These are phyloP conservation scores for Hystrix cristata DNA, from an alignment of 2,113 vertebrate species.

Conservation along the genomic window DNA sequence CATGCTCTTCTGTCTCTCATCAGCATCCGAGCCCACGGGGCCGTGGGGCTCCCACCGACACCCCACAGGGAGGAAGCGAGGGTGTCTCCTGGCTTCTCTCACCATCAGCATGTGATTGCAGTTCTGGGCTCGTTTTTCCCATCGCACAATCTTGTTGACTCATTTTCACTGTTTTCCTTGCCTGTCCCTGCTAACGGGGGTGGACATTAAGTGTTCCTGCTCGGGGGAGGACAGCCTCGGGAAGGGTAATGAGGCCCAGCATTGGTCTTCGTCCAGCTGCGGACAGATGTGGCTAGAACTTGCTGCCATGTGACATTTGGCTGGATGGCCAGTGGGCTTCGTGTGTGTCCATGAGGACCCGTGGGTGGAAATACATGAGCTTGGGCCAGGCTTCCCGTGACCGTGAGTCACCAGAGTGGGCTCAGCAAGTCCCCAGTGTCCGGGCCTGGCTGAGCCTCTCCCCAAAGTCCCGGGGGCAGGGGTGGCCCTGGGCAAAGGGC, in stretches of 20 bases:
- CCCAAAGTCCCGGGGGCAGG: neutral
- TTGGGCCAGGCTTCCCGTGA: neutral
- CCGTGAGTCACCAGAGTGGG: conserved; percentile 29
- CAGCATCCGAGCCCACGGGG: neutral
- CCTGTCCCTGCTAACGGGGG: conserved; percentile 8
- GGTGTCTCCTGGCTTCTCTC: neutral
- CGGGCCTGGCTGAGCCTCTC: neutral
- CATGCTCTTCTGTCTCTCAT: conserved; percentile 5
- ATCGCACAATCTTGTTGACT: neutral
- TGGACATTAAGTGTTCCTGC: conserved; percentile 4
- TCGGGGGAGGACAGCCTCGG: conserved; percentile 46
- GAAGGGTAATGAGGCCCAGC: neutral
- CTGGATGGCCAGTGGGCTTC: conserved; percentile 10
- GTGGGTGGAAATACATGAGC: neutral
- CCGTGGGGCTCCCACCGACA: conserved; percentile 24
- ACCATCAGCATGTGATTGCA: neutral
- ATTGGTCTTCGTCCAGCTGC: conserved; percentile 53
- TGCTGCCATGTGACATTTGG: conserved; percentile 41
- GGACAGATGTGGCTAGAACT: conserved; percentile 68
- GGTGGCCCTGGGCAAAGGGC: neutral
- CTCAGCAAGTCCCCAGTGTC: neutral
- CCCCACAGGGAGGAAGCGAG: fast-evolving
- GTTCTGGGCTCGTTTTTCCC: neutral
- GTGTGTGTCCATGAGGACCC: conserved; percentile 1
- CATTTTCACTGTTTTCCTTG: conserved; percentile 32